Conservation (phyloP, 2,797 vertebrate genomes). For the Fringilla coelebs region DNA sequence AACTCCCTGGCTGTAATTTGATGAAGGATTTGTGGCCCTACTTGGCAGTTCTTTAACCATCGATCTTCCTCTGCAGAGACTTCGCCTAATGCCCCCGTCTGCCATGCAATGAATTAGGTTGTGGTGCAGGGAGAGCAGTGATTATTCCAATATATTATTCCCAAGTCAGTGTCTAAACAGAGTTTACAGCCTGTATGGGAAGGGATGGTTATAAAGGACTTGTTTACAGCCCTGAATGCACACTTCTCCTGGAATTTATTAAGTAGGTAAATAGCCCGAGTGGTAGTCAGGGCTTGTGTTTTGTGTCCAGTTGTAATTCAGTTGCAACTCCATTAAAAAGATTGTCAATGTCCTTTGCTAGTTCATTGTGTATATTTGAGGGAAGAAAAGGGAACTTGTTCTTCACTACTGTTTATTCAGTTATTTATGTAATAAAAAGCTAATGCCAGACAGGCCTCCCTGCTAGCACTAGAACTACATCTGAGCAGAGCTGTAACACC, state of each 20-base stretch:
- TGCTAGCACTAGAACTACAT: not conserved
- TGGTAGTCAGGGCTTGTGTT: not conserved
- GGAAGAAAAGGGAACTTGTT: not conserved
- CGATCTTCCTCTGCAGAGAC: not conserved
- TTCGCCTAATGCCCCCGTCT: not conserved
- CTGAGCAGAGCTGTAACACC: not conserved
- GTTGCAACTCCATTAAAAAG: conserved; percentile 25
- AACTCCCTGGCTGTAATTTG: not conserved
- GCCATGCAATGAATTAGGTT: not conserved
- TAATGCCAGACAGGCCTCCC: not conserved
- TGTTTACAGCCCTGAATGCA: conserved; percentile 20
- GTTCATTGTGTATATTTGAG: not conserved
- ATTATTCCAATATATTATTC: conserved; percentile 2
- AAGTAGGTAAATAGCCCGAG: conserved; percentile 3
- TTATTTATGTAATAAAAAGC: not conserved
- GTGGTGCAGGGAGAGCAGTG: not conserved
- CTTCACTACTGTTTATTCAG: not conserved
- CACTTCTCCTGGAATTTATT: conserved; percentile 41
- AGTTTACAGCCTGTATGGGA: not conserved
- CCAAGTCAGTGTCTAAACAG: not conserved
- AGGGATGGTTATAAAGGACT: not conserved
- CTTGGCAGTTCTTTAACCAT: not conserved
- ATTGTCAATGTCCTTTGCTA: not conserved
- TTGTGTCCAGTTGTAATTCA: conserved; percentile 42
- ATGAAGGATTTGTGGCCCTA: conserved; percentile 14